Evolutionary conservation across 2,888 invertebrate species (phyloP), one percentile per base, ranked within the genome.

Genomic region (Notodonta dromedarius): DNA sequence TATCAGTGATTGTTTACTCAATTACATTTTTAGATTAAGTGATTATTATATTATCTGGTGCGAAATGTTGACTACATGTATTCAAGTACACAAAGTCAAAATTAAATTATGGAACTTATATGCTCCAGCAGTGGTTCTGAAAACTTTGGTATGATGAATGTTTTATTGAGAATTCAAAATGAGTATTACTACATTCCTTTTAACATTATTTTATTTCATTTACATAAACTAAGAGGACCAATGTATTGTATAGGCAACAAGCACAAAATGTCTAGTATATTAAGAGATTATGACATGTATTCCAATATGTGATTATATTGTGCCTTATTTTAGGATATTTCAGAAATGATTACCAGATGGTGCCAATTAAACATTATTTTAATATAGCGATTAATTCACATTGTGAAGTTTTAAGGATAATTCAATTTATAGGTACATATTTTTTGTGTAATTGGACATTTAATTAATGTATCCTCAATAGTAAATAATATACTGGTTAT

Each of bases 151-250:
- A 6, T 4, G 46, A n/a, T n/a, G n/a, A 44, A n/a, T n/a, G 13
- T 6, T n/a, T 4, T n/a, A 6, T n/a, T 46, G 46, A 9, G 46
- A n/a, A 46, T 46, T n/a, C 13, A n/a, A 46, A 46, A 46, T 6
- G n/a, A 85, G 83, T 86, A 82, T 83, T 60, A 77, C 87, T 60
- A 77, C 87, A 88, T 88, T 88, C 87, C 88, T 74, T 78, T 55
- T 74, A 79, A 73, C 75, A 77, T 79, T 70, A 73, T 73, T 67
- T 65, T 70, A 67, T 70, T 65, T 39, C 55, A 56, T 62, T 66
- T 65, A 56, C 64, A 63, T 50, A 59, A 63, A 39, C 57, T 61
- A 61, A 58, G 60, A 63, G 65, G 58, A 55, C 58, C 40, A 65
- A 69, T 79, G 70, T 80, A 71, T 72, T 62, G 12, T 64, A 64